Percentiles rank a stretch among this genome's conserved stretches.
Evolutionary conservation across 2,888 invertebrate genomes (phyloP).

Genomic region (Drosophila helvetica): DNA sequence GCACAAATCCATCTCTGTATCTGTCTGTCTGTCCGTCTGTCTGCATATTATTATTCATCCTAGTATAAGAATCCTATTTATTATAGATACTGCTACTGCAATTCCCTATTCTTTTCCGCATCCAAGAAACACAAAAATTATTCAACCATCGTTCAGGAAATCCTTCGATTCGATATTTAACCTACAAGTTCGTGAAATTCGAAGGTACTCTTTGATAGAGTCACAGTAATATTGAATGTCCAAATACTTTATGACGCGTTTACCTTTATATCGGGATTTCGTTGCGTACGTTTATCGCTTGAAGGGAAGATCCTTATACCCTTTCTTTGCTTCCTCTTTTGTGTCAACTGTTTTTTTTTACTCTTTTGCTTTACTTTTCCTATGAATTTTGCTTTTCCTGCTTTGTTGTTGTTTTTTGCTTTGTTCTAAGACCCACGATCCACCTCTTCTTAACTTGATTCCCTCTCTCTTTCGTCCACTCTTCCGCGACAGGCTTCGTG

Average conservation of each 20-base stretch:
- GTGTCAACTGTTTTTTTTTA: no score
- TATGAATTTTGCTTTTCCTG: background rate
- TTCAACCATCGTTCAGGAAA: no score
- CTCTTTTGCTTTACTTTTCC: background rate
- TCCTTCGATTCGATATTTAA: no score
- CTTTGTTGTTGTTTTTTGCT: background rate
- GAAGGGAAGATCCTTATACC: no score
- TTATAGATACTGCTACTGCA: background rate
- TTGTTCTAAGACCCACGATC: background rate
- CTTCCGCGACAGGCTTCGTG: slow-evolving; percentile 85
- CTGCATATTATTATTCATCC: background rate
- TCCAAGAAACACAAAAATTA: no score
- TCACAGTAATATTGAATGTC: no score
- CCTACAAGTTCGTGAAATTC: no score
- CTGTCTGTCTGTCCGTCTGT: background rate
- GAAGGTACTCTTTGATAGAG: no score
- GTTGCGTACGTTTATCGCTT: no score
- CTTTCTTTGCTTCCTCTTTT: background rate
- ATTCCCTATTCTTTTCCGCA: background rate
- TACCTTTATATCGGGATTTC: no score
- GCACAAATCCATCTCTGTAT: background rate
- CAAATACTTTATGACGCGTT: no score
- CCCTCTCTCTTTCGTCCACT: background rate
- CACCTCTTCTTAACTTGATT: slow-evolving; percentile 17
- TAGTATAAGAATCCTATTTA: background rate